A percentile compares a stretch with the other conserved stretches of the same genome.
These are phyloP conservation scores for Cerceris rybyensis DNA, from an alignment of 2,888 invertebrate species.

Conservation along the genomic window DNA sequence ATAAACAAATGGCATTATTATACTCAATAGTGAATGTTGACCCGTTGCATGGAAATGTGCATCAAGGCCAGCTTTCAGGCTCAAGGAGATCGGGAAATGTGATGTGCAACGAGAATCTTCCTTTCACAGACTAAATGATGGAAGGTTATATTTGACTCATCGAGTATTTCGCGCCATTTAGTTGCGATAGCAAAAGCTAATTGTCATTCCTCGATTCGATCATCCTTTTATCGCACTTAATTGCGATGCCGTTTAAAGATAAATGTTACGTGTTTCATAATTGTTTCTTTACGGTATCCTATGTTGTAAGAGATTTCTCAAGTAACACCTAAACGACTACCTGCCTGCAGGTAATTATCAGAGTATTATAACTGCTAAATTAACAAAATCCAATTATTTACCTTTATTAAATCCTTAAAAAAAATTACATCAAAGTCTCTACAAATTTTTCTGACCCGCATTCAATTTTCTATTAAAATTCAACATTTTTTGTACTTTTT, in stretches of 20 bases:
- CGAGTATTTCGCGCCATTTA: conserved; percentile 59
- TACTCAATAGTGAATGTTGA: conserved; percentile 20
- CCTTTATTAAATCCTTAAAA: too few relatives aligned
- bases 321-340: too few relatives aligned
- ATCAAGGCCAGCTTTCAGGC: conserved; percentile 28
- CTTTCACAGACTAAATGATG: conserved; percentile 43
- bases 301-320: neutral
- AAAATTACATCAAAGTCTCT: too few relatives aligned
- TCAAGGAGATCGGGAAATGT: conserved; percentile 60
- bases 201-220: conserved; percentile 26
- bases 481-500: too few relatives aligned
- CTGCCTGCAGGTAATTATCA: too few relatives aligned
- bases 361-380: too few relatives aligned
- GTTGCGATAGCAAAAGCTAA: conserved; percentile 25
- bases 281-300: conserved; percentile 9
- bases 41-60: conserved; percentile 6
- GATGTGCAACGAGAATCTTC: conserved; percentile 19
- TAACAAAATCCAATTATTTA: too few relatives aligned
- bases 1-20: conserved; percentile 14
- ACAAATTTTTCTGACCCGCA: too few relatives aligned
- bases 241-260: conserved; percentile 37
- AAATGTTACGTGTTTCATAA: conserved; percentile 22
- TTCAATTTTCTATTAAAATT: too few relatives aligned
- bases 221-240: conserved; percentile 42
- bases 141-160: conserved; percentile 55